phyloP scores from a whole-genome alignment of 2,888 invertebrate species.

The Margaritifera margaritifera region DNA sequence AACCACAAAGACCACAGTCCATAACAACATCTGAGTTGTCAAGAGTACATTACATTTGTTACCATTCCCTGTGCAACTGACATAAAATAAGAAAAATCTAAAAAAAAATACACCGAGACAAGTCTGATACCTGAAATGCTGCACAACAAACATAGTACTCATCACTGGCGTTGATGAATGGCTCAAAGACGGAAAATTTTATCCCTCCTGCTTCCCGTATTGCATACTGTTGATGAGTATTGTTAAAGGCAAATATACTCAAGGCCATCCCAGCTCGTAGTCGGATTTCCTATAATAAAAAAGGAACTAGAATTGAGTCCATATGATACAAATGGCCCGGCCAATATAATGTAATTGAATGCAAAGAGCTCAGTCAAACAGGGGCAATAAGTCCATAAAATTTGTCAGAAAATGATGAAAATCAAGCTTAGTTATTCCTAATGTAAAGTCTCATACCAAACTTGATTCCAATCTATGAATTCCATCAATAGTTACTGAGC shows the following conservation, averaged over 20 bases:
- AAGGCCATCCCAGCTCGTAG: slow-evolving; percentile 70
- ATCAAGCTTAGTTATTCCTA: too few relatives aligned
- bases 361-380: too few relatives aligned
- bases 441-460: too few relatives aligned
- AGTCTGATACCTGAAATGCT: slow-evolving; percentile 69
- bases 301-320: not conserved
- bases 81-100: not conserved
- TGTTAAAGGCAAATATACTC: slow-evolving; percentile 72
- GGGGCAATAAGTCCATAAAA: too few relatives aligned
- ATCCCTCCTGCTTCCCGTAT: slow-evolving; percentile 71
- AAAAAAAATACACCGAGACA: not conserved
- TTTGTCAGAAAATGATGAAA: too few relatives aligned
- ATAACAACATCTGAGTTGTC: too few relatives aligned
- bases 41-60: too few relatives aligned
- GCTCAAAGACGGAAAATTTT: slow-evolving; percentile 64
- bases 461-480: too few relatives aligned
- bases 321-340: too few relatives aligned
- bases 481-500: too few relatives aligned
- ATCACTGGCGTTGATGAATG: slow-evolving; percentile 64
- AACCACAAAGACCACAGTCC: too few relatives aligned
- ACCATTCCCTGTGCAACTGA: not conserved
- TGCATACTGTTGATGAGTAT: slow-evolving; percentile 70
- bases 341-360: too few relatives aligned
- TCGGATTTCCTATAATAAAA: slow-evolving; percentile 61
- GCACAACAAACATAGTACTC: slow-evolving; percentile 66